Conservation (phyloP, 2,797 vertebrate genomes). For the Hapalemur alaotrensis region DNA sequence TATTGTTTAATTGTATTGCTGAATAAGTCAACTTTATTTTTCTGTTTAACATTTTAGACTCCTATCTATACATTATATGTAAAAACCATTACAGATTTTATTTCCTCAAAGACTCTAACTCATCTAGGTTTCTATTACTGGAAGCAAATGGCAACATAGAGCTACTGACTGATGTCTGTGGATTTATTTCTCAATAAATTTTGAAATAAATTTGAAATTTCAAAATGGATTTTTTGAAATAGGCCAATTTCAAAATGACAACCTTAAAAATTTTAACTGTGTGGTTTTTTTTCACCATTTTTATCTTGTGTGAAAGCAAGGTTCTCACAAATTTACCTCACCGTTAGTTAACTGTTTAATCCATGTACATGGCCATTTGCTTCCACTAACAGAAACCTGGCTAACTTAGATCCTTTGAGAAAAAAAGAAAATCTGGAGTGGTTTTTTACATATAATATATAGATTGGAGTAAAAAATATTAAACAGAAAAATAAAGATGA, state of each 20-base stretch:
- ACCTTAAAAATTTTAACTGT: neutral
- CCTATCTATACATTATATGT: neutral
- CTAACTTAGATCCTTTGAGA: neutral
- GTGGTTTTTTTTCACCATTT: neutral
- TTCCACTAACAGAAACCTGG: neutral
- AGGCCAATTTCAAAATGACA: neutral
- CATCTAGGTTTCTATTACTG: neutral
- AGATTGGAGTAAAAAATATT: neutral
- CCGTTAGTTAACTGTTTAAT: neutral
- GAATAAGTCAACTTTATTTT: neutral
- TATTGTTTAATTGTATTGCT: neutral
- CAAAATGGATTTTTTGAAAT: neutral
- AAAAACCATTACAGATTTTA: neutral
- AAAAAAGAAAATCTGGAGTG: neutral
- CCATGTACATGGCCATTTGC: neutral
- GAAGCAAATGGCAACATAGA: neutral
- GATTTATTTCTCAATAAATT: neutral
- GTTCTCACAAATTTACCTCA: neutral
- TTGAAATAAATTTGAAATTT: neutral
- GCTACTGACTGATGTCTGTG: neutral
- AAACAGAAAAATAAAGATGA: neutral
- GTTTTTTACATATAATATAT: neutral
- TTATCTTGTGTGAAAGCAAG: neutral
- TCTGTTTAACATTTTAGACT: neutral
- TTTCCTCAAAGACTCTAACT: neutral